Evolutionary conservation across 1,140 invertebrate species (phyloP).

Genomic region (Meloidogyne chitwoodi): DNA sequence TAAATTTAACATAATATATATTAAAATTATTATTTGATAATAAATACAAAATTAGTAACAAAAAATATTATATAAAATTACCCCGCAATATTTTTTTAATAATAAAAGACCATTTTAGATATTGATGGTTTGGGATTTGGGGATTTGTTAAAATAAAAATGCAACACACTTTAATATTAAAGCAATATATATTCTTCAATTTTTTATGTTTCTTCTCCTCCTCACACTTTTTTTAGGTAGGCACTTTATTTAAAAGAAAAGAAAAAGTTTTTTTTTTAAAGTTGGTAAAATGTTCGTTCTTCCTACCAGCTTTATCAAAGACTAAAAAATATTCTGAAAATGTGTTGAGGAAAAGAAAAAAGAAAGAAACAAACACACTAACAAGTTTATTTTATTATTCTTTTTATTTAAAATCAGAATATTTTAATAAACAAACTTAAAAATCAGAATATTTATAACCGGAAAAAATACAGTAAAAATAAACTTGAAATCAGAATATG

Average conservation of each 20-base stretch:
- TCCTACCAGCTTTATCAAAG: background rate
- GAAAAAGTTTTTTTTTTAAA: no score
- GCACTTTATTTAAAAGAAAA: background rate
- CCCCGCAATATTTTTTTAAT: background rate
- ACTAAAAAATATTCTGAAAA: background rate
- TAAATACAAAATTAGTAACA: constrained; percentile 1
- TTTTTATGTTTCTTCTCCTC: background rate
- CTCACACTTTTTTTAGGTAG: background rate
- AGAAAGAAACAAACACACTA: background rate
- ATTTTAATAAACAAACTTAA: no score
- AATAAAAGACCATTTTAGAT: background rate
- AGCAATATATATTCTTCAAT: background rate
- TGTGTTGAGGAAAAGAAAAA: background rate
- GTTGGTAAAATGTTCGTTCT: no score
- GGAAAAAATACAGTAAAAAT: background rate
- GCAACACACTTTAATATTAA: background rate
- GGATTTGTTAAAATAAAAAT: background rate
- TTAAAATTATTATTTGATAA: background rate
- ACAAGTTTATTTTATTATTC: background rate
- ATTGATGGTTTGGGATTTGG: background rate
- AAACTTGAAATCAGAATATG: no score
- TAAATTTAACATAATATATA: background rate
- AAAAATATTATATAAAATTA: background rate
- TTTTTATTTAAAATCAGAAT: background rate
- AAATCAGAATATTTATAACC: background rate